Evolutionary conservation across 2,797 vertebrate genomes (phyloP), one percentile per base, ranked within the genome.

Genomic region (Loris lydekkerianus): DNA sequence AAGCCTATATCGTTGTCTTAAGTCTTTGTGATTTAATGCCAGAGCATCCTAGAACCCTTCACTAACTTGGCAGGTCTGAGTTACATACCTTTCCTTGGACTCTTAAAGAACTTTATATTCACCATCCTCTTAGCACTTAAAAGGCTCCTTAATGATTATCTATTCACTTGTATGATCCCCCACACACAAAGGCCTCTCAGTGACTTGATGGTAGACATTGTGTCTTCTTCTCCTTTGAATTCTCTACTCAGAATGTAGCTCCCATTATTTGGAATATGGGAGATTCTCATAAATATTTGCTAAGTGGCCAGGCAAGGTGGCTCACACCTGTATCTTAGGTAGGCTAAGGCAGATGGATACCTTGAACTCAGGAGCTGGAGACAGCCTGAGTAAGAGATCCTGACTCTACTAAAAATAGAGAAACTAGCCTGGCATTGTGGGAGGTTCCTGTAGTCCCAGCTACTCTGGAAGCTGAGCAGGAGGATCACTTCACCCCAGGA

Each of bases 251-350:
- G 18, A 72, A 85, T 34, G 15, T 18, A 85, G 34, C 34, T 77
- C 6, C 14, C 49, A n/a, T 86, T 34, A 93, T 40, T 67, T 53
- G 23, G 46, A 69, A 72, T 3, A 27, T 2, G 46, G 25, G 4
- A 86, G 61, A 73, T 18, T 40, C 17, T 65, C 69, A 80, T 63
- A 90, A 86, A 94, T 81, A 94, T 63, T 88, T 93, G n/a, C 13
- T 78, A 89, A 93, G 43, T 77, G 15, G 14, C 14, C 14, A 53
- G 49, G 49, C 49, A 53, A 53, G 49, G 14, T 53, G 49, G 49
- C 49, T 53, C 14, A 53, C 14, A 53, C 49, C 49, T 53, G 4
- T 53, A 53, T 53, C 49, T 53, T 53, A 15, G 14, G 14, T 14
- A 53, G 49, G 14, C 49, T 13, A 53, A 53, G 14, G 49, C 3